phyloP scores from a whole-genome alignment of 2,113 vertebrate genomes.

The Pao palembangensis region DNA sequence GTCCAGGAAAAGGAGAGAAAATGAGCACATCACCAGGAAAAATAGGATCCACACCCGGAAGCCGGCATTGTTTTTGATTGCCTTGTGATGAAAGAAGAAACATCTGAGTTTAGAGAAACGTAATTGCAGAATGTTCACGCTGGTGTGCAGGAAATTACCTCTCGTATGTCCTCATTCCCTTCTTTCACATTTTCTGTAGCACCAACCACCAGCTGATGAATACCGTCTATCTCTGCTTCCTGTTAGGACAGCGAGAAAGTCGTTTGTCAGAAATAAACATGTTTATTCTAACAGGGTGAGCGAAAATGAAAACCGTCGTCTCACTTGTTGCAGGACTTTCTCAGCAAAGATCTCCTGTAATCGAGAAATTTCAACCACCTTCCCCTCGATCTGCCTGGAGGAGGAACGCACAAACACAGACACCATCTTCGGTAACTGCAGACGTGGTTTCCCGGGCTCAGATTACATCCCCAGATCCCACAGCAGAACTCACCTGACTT shows the following conservation, averaged over 20 bases:
- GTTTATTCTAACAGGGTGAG: not conserved
- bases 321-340: constrained; percentile 94
- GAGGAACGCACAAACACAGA: not conserved
- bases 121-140: not conserved
- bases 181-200: constrained; percentile 97
- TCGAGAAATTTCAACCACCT: constrained; percentile 96
- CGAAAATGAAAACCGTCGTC: not conserved
- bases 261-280: no score
- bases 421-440: not conserved
- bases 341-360: constrained; percentile 98
- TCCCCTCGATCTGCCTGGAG: constrained; percentile 94
- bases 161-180: constrained; percentile 96
- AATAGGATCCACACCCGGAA: constrained; percentile 99
- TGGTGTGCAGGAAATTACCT: constrained; percentile 70
- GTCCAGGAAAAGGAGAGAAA: constrained; percentile 95
- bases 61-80: constrained; percentile 98
- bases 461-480: no score
- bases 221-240: constrained; percentile 92
- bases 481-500: constrained; percentile 83
- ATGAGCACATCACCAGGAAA: constrained; percentile 99
- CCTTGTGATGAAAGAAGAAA: constrained; percentile 69
- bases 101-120: not conserved
- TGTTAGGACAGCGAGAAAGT: constrained; percentile 46
- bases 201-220: constrained; percentile 93
- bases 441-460: no score